Evolutionary conservation across 2,888 invertebrate genomes (phyloP), one percentile per base, ranked within the genome.

Genomic region (Chorisops tibialis): DNA sequence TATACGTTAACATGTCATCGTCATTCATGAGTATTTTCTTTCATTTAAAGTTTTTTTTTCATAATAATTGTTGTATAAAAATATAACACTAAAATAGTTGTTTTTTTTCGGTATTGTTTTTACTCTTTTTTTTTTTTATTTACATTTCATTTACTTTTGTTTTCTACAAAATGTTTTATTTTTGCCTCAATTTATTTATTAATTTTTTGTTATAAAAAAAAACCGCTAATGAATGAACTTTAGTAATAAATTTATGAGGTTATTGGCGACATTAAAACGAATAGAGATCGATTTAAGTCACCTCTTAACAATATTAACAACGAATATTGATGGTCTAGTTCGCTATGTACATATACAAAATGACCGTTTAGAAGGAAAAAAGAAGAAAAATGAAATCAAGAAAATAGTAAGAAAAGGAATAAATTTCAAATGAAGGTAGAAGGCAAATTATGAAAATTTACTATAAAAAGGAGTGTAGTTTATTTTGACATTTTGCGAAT

Each of bases 361-460:
- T 39, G 39, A n/a, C n/a, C 14, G 39, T 12, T 14, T 3, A 39
- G 39, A 39, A 9, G 11, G 39, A 39, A 39, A 14, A 7, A 14
- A 39, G 39, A 39, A 9, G 14, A 14, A 39, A 3, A 9, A 3
- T 14, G 14, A 39, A 4, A 39, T 12, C 3, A 14, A 39, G 14
- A 39, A 11, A 14, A n/a, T 5, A 41, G n/a, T 12, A 41, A 14
- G 41, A 5, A 12, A 41, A 41, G 22, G 14, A 39, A 22, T 54
- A 14, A 9, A 43, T 12, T 6, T 6, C 3, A 35, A 16, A 49
- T 18, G 21, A 22, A 19, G 18, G 11, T 45, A 9, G 7, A 21
- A 21, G 22, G 22, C 3, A 47, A 47, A 7, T 12, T 47, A 9
- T 30, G 30, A 9, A 30, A 30, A 79, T 80, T 80, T 80, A 80